Evolutionary conservation across 1,140 invertebrate species (phyloP).

Genomic region (Neoseiulus cucumeris): DNA sequence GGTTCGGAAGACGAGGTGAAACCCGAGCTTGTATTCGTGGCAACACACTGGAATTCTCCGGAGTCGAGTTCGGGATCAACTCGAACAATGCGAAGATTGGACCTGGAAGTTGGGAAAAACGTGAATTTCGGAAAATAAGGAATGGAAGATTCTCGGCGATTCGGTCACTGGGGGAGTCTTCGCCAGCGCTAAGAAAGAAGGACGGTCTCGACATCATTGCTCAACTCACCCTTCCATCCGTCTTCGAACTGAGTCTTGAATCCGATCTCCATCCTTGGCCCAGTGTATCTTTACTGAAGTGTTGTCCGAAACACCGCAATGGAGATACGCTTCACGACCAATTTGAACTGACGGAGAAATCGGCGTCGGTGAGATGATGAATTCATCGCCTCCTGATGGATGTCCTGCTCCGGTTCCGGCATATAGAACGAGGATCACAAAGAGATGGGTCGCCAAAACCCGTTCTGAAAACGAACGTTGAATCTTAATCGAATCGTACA

Average conservation of each 20-base stretch:
- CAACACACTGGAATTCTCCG: neutral
- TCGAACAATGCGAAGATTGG: neutral
- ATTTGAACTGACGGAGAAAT: neutral
- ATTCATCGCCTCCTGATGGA: neutral
- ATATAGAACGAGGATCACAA: no score
- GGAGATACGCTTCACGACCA: neutral
- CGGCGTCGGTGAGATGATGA: neutral
- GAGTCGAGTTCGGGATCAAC: neutral
- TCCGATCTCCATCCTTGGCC: neutral
- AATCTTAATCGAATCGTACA: no score
- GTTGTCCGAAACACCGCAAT: conserved; percentile 2
- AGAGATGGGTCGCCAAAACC: no score
- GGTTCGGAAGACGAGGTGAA: neutral
- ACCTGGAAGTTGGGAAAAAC: neutral
- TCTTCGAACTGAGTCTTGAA: neutral
- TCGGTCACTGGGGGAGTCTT: neutral
- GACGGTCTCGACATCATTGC: neutral
- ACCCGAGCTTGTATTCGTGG: neutral
- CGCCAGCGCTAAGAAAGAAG: neutral
- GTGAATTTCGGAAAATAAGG: no score
- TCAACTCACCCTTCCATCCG: conserved; percentile 2
- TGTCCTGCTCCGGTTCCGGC: no score
- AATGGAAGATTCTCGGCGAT: no score
- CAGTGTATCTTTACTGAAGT: neutral
- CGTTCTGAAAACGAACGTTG: no score